These are phyloP conservation scores for Antitype chi DNA, from an alignment of 2,888 invertebrate species.

Conservation along the genomic window DNA sequence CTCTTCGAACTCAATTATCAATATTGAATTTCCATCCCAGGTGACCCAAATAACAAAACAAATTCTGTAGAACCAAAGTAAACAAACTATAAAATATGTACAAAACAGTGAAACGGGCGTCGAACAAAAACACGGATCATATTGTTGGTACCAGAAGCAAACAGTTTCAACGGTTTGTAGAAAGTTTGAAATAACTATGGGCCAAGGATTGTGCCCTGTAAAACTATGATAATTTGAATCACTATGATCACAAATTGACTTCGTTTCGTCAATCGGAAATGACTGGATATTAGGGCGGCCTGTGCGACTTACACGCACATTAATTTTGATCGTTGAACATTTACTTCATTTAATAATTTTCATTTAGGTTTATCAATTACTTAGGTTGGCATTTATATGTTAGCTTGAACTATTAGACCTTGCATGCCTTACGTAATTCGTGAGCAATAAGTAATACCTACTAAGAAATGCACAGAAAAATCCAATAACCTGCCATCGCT, in stretches of 20 bases:
- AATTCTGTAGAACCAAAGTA: slow-evolving; percentile 40
- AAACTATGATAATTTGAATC: slow-evolving; percentile 33
- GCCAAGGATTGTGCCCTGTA: slow-evolving; percentile 22
- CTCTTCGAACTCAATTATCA: slow-evolving; percentile 34
- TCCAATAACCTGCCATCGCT: too few relatives aligned
- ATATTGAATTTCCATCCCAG: slow-evolving; percentile 34
- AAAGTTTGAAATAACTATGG: slow-evolving; percentile 46
- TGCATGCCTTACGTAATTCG: too few relatives aligned
- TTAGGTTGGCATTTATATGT: not conserved
- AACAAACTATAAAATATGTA: slow-evolving; percentile 48
- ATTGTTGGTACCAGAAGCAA: slow-evolving; percentile 41
- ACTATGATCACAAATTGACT: slow-evolving; percentile 27
- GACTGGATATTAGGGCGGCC: not conserved
- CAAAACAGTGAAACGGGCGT: slow-evolving; percentile 33
- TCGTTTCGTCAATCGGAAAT: not conserved
- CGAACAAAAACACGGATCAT: slow-evolving; percentile 39
- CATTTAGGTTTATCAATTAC: not conserved
- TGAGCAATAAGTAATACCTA: not conserved
- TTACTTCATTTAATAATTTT: not conserved
- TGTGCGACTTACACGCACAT: not conserved
- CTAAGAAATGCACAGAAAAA: not conserved
- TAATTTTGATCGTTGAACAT: not conserved
- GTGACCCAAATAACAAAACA: slow-evolving; percentile 42
- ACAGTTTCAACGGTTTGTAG: slow-evolving; percentile 24
- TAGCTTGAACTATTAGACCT: not conserved